Conservation (phyloP, 2,113 vertebrate species). For the Platycercus adscitus region DNA sequence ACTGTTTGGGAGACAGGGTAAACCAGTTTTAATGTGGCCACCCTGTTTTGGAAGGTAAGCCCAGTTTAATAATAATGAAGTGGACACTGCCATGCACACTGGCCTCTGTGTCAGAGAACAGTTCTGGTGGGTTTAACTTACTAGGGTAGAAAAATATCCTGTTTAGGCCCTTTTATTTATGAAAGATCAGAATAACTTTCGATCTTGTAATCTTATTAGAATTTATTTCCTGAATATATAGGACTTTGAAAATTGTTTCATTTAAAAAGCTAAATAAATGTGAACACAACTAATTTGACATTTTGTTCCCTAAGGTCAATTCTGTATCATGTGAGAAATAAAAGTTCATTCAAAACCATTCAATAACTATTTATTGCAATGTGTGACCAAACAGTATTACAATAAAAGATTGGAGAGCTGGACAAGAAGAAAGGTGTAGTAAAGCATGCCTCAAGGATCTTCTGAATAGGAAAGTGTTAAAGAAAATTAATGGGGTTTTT, state of each 20-base stretch:
- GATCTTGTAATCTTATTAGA: background rate
- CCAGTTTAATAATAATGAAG: background rate
- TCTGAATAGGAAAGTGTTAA: conserved; percentile 7
- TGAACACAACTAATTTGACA: background rate
- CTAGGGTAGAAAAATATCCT: background rate
- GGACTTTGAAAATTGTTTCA: background rate
- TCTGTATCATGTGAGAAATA: background rate
- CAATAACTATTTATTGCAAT: background rate
- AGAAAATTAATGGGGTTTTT: background rate
- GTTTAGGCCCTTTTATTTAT: background rate
- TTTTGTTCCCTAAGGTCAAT: background rate
- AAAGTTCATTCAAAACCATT: background rate
- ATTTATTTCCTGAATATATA: background rate
- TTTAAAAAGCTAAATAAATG: background rate
- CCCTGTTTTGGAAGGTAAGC: background rate
- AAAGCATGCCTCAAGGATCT: background rate
- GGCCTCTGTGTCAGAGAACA: background rate
- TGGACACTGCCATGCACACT: background rate
- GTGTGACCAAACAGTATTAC: background rate
- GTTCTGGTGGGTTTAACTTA: background rate
- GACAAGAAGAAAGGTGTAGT: background rate
- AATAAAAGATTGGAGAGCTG: background rate
- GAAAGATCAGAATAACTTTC: conserved; percentile 11
- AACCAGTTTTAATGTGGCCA: background rate
- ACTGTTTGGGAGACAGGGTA: background rate